Evolutionary conservation across 2,113 vertebrate genomes (phyloP), one percentile per base, ranked within the genome.

Genomic region (Nerophis ophidion): DNA sequence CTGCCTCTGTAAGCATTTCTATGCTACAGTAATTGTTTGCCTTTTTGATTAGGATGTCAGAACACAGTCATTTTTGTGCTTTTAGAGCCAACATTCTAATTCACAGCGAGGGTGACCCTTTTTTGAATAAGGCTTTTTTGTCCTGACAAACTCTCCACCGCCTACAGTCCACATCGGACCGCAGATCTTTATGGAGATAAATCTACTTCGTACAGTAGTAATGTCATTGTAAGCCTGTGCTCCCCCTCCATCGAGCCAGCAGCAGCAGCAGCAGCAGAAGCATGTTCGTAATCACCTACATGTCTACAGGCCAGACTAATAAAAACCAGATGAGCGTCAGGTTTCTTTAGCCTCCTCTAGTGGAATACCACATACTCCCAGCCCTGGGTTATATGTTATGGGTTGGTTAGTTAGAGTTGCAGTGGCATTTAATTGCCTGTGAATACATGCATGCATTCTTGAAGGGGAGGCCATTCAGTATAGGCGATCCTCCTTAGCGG

Each of bases 201-300:
- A 72, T 79, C 60, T 50, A 61, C 55, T 52, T 54, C 57, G 49
- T 67, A 61, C 59, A 61, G 65, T 40, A 60, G 49, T 44, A 50
- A 60, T 72, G 63, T 74, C 26, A 60, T 46, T 51, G 60, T 59
- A 60, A 11, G 66, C 47, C 56, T 55, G 61, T 53, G 61, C 70
- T 52, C 56, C 57, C 40, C 11, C 40, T 44, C 40, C 44, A 0
- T 58, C 61, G 16, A 66, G 40, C 14, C 17, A 63, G 62, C 16
- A 40, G 38, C 38, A 40, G 62, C 16, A 40, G 38, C 38, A 40
- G 36, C 35, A 17, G 54, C 38, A 42, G 38, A 36, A 66, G 70
- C 19, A 13, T 42, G 45, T n/a, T 55, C 40, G 13, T 79, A 82
- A 79, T 74, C 70, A 63, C 57, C 48, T 47, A 16, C 62, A 69